Conservation (phyloP, 2,797 vertebrate species). For the Tolypeutes matacus region DNA sequence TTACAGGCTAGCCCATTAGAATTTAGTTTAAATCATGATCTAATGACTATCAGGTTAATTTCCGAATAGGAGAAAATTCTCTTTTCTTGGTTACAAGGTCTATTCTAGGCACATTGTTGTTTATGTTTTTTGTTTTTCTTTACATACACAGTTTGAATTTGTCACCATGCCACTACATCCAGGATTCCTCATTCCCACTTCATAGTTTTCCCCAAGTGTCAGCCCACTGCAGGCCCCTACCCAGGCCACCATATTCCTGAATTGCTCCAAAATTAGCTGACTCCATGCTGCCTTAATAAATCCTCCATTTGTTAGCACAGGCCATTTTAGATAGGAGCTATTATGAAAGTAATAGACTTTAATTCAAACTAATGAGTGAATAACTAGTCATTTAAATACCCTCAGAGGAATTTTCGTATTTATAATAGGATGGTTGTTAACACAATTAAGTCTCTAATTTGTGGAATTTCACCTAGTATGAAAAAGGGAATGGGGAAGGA, state of each 20-base stretch:
- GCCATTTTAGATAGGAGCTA: conserved; percentile 13
- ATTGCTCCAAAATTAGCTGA: not conserved
- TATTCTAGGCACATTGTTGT: not conserved
- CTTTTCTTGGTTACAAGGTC: not conserved
- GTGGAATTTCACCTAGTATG: conserved; percentile 4
- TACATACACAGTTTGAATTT: not conserved
- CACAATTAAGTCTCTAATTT: conserved; percentile 47
- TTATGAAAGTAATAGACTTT: conserved; percentile 56
- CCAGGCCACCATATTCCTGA: not conserved
- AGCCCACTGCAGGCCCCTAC: not conserved
- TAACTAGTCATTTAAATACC: conserved; percentile 63
- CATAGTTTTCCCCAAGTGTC: not conserved
- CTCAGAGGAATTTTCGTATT: conserved; percentile 47
- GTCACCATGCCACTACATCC: not conserved
- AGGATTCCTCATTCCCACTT: not conserved
- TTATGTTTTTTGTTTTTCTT: not conserved
- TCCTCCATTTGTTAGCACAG: not conserved
- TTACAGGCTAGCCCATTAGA: not conserved
- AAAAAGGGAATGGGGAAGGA: not conserved
- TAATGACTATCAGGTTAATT: not conserved
- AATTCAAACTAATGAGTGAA: conserved; percentile 66
- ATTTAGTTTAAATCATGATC: not conserved
- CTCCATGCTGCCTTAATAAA: not conserved
- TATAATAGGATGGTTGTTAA: not conserved
- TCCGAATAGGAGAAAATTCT: not conserved